These are phyloP conservation scores for Psephotus haematonotus DNA, from an alignment of 2,113 vertebrate species.

Conservation along the genomic window DNA sequence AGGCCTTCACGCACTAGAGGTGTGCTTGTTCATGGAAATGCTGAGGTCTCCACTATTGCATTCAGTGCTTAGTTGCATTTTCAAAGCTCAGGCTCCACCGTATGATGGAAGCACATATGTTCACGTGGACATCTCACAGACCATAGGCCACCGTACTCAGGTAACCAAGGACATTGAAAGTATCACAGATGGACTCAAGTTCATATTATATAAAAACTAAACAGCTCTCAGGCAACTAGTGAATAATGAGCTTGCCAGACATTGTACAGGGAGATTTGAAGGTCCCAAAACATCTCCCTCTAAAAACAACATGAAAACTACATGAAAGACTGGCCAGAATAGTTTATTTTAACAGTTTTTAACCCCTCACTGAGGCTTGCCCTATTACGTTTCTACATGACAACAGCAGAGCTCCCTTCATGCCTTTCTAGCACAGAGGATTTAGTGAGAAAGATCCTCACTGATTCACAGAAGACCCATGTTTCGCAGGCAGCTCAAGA, in stretches of 20 bases:
- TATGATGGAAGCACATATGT: accelerated
- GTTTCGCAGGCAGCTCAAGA: not conserved
- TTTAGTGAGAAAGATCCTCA: not conserved
- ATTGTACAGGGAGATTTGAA: not conserved
- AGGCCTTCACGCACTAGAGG: not conserved
- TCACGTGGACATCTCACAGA: accelerated
- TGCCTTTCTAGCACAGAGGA: not conserved
- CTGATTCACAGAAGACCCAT: not conserved
- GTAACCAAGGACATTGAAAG: not conserved
- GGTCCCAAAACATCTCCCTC: not conserved
- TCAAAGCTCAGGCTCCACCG: not conserved
- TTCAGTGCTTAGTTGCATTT: not conserved
- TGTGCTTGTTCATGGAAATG: not conserved
- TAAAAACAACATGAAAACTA: not conserved
- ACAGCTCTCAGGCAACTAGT: not conserved
- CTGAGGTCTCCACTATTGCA: not conserved
- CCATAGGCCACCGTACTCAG: not conserved
- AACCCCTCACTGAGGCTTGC: not conserved
- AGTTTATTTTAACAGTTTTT: not conserved
- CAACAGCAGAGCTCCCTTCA: not conserved
- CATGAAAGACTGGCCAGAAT: not conserved
- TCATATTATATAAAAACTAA: not conserved
- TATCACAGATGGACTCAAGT: not conserved
- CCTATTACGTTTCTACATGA: not conserved
- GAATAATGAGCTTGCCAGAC: not conserved